Evolutionary conservation across 2,797 vertebrate species (phyloP).

Genomic region (Ispidina lecontei): DNA sequence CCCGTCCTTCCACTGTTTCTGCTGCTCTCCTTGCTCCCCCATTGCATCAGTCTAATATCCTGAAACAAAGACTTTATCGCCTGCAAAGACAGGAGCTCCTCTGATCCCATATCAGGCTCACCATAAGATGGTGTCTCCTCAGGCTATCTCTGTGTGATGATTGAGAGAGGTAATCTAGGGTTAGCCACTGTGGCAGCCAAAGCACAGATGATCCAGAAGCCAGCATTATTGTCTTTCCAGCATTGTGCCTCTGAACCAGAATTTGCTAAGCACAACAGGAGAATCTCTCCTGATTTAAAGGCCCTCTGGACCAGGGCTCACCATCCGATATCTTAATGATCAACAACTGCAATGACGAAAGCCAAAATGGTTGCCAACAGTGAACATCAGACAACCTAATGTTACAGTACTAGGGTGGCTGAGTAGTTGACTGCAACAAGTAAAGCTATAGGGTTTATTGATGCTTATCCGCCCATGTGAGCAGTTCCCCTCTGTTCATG

Average conservation of each 20-base stretch:
- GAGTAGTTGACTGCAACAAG: neutral
- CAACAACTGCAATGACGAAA: neutral
- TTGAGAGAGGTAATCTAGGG: neutral
- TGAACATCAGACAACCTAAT: neutral
- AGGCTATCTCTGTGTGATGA: neutral
- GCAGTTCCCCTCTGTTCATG: neutral
- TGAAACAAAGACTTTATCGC: neutral
- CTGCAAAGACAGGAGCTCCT: neutral
- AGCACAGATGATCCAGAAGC: neutral
- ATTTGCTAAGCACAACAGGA: neutral
- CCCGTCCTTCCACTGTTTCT: neutral
- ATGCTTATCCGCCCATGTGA: neutral
- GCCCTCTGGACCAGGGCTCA: neutral
- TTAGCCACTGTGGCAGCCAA: neutral
- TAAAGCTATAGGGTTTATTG: neutral
- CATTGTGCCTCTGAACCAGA: neutral
- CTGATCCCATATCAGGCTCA: neutral
- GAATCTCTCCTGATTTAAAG: neutral
- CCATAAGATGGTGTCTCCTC: neutral
- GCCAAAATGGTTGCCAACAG: neutral
- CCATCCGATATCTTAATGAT: neutral
- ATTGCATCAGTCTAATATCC: neutral
- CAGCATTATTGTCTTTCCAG: neutral
- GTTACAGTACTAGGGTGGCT: neutral
- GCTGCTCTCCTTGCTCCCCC: neutral